Conservation (phyloP, 2,113 vertebrate species). For the Vombatus ursinus region DNA sequence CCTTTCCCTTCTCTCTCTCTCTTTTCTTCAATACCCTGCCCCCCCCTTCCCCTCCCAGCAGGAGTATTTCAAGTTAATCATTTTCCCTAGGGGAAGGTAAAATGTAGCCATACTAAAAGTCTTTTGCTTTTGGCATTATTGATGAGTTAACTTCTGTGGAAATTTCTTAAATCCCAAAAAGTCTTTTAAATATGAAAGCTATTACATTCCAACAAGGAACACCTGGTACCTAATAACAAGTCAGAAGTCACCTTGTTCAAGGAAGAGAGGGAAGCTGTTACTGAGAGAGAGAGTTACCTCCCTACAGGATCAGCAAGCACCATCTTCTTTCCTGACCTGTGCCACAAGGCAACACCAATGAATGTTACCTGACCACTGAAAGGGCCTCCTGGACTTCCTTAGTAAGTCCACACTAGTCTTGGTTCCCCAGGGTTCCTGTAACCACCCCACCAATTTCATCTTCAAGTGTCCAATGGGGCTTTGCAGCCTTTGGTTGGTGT, state of each 20-base stretch:
- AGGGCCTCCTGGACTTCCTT: not conserved
- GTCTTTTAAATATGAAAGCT: not conserved
- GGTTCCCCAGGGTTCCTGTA: not conserved
- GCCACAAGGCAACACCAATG: not conserved
- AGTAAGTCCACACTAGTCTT: not conserved
- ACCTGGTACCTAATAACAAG: not conserved
- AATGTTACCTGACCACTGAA: not conserved
- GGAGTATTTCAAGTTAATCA: not conserved
- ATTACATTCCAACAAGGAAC: not conserved
- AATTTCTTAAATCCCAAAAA: not conserved
- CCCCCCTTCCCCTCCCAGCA: too few relatives aligned
- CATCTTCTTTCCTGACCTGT: not conserved
- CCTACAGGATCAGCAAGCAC: not conserved
- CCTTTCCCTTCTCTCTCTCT: too few relatives aligned
- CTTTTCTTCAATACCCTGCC: too few relatives aligned
- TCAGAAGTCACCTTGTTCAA: not conserved
- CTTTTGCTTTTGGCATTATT: not conserved
- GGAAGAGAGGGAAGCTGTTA: not conserved
- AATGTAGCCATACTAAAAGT: not conserved
- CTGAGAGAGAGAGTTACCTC: not conserved
- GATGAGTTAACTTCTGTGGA: not conserved
- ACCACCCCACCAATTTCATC: not conserved
- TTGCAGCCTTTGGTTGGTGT: not conserved
- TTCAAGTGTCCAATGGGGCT: not conserved
- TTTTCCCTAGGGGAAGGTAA: not conserved